Percentiles rank a stretch among this genome's conserved stretches.
phyloP scores from a whole-genome alignment of 1,140 invertebrate genomes.

The Drosophila orosa region DNA sequence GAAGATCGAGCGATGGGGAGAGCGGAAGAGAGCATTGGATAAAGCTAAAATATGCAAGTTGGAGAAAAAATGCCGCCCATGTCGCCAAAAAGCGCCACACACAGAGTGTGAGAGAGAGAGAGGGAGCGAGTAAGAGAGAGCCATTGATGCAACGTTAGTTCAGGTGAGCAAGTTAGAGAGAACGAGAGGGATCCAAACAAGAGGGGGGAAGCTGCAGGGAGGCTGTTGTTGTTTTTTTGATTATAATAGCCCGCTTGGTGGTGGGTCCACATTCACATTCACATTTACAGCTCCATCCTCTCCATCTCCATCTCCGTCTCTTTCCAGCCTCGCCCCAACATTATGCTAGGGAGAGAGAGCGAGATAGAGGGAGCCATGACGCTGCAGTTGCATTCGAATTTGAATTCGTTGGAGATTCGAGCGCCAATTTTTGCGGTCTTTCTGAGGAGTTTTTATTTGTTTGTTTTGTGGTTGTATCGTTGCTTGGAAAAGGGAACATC shows the following conservation, averaged over 20 bases:
- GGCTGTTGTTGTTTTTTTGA: conserved; percentile 60
- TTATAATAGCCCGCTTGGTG: conserved; percentile 73
- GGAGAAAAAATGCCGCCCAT: conserved; percentile 74
- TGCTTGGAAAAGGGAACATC: conserved; percentile 11
- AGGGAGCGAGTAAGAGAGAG: conserved; percentile 22
- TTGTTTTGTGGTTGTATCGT: conserved; percentile 18
- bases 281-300: conserved; percentile 26
- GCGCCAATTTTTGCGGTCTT: conserved; percentile 69
- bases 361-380: conserved; percentile 35
- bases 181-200: neutral
- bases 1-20: conserved; percentile 50
- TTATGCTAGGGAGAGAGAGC: neutral
- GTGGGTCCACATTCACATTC: conserved; percentile 65
- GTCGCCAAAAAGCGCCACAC: conserved; percentile 78
- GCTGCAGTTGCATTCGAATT: conserved; percentile 70
- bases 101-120: conserved; percentile 39
- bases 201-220: neutral
- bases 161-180: conserved; percentile 57
- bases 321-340: conserved; percentile 9
- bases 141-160: conserved; percentile 67
- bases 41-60: conserved; percentile 72
- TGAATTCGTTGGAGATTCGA: conserved; percentile 56
- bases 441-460: conserved; percentile 36
- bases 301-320: conserved; percentile 1
- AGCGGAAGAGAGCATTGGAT: conserved; percentile 58